Evolutionary conservation across 2,888 invertebrate genomes (phyloP).

Genomic region (Pyrrhosoma nymphula): DNA sequence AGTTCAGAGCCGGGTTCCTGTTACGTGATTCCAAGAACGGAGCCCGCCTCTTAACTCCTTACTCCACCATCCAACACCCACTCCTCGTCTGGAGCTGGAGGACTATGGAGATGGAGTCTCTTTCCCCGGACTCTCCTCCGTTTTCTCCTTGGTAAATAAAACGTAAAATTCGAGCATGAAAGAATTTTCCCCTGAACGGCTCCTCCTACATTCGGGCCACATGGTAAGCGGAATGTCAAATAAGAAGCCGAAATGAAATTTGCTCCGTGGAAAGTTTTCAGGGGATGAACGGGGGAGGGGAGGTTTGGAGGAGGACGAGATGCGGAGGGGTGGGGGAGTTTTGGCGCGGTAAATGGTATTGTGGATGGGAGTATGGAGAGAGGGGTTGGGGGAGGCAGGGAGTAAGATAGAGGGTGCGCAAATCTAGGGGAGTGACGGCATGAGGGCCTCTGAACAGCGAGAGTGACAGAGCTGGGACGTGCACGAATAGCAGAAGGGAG

Average conservation of each 20-base stretch:
- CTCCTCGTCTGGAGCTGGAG: background rate
- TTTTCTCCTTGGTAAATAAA: background rate
- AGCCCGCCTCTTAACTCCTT: background rate
- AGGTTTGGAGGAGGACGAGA: background rate
- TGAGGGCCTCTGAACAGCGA: background rate
- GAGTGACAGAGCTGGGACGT: background rate
- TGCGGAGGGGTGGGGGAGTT: background rate
- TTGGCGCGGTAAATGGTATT: background rate
- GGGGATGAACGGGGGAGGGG: background rate
- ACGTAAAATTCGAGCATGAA: constrained; percentile 16
- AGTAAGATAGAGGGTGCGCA: background rate
- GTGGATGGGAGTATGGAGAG: background rate
- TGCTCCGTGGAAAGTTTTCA: background rate
- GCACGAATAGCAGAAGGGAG: background rate
- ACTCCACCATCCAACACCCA: background rate
- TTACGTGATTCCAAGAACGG: background rate
- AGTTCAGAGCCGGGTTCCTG: background rate
- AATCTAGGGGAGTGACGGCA: background rate
- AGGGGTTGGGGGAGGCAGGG: background rate
- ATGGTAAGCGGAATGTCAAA: constrained; percentile 36
- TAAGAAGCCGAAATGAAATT: constrained; percentile 35
- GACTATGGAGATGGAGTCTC: background rate
- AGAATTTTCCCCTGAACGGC: background rate
- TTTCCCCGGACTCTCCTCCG: background rate
- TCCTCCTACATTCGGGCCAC: constrained; percentile 25